These are phyloP conservation scores for Euphonia xanthogaster DNA, from an alignment of 2,797 vertebrate species.

Conservation along the genomic window DNA sequence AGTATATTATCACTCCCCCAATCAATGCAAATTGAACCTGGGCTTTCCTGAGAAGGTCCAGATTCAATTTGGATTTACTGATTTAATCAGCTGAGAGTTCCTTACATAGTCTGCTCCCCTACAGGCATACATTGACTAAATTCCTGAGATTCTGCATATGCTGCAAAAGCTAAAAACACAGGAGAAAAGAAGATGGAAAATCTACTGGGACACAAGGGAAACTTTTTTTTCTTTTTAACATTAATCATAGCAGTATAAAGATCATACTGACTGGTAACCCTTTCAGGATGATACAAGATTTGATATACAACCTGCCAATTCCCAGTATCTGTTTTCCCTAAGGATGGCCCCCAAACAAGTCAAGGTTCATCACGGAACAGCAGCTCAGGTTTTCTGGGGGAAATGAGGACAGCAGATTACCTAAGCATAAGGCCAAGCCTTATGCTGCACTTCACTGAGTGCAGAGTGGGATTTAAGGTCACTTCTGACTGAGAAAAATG, in stretches of 20 bases:
- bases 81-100: background rate
- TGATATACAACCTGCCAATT: background rate
- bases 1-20: background rate
- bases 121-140: background rate
- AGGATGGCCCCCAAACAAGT: background rate
- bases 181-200: background rate
- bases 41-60: background rate
- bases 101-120: background rate
- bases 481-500: background rate
- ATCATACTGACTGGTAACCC: background rate
- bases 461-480: background rate
- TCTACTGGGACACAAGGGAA: background rate
- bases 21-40: background rate
- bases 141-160: background rate
- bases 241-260: background rate
- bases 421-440: background rate
- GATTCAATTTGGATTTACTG: slow-evolving; percentile 14
- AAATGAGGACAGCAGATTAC: background rate
- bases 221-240: background rate
- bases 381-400: background rate
- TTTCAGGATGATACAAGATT: background rate
- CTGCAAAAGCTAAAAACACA: background rate
- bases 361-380: background rate
- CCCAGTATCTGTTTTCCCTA: background rate
- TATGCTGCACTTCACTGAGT: background rate